Evolutionary conservation across 2,797 vertebrate genomes (phyloP), one percentile per base, ranked within the genome.

Genomic region (Craterocephalus amniculus): DNA sequence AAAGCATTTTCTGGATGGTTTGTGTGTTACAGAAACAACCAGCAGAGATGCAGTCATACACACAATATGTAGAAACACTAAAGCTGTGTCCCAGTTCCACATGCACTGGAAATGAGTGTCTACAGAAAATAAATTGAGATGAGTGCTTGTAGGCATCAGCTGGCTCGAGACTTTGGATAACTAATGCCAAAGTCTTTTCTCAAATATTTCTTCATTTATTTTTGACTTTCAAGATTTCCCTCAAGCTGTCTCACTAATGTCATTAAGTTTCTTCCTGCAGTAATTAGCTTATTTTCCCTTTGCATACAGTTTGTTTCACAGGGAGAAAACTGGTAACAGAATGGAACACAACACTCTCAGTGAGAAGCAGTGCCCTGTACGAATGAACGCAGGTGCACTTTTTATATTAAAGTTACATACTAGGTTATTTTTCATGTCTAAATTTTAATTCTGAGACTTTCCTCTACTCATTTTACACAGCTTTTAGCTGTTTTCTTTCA

Each of bases 1-100:
- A 51, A 63, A 62, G 58, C 57, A 20, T 29, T 2, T 7, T 58
- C n/a, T n/a, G n/a, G 43, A 67, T 61, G 54, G 62, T 38, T 56
- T 57, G 40, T 69, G 36, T 79, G 67, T 63, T 48, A 40, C 27
- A 72, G 32, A 31, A 34, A 45, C 31, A 62, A 14, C 45, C 58
- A 71, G 32, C 56, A 56, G 63, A 48, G 66, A 61, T 35, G 26
- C 6, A 49, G 35, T 71, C 35, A 61, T 49, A 63, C 12, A 45
- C 13, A 38, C n/a, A 66, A 32, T 27, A 22, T 52, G 26, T 27
- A 56, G 0, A 2, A n/a, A 48, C 20, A 32, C 22, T 16, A 27
- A 40, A 34, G 18, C 14, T 35, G 34, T 43, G 51, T 38, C 27
- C 0, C 57, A 64, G 45, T 69, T 66, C 18, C 56, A 26, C 20